phyloP scores from a whole-genome alignment of 2,797 vertebrate species.

The Meriones psammophilus region DNA sequence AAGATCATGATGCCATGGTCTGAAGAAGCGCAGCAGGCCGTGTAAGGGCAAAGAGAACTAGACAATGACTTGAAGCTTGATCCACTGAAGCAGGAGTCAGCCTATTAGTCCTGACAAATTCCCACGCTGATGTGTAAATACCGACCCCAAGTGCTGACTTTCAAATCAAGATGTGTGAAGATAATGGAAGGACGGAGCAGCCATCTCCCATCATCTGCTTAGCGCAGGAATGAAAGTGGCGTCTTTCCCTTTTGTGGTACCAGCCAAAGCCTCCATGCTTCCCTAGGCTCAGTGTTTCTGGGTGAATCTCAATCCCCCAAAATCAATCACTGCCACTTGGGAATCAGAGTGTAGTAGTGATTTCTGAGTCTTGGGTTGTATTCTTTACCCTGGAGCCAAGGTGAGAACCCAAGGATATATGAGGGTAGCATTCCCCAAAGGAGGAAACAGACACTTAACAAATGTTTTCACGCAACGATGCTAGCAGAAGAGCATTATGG shows the following conservation, averaged over 20 bases:
- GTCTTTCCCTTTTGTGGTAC: neutral
- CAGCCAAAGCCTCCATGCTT: neutral
- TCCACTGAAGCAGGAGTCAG: neutral
- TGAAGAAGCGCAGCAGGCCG: neutral
- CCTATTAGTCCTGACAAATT: neutral
- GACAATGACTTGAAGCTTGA: neutral
- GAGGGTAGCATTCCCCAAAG: neutral
- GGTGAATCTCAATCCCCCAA: neutral
- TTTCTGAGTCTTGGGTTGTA: neutral
- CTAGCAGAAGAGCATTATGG: neutral
- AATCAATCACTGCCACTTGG: neutral
- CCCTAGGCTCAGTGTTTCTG: neutral
- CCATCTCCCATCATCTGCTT: neutral
- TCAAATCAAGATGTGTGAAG: neutral
- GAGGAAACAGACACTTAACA: neutral
- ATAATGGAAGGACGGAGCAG: rapidly evolving
- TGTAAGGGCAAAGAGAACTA: neutral
- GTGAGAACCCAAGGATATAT: neutral
- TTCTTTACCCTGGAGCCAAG: neutral
- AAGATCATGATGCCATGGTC: neutral
- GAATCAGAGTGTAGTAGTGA: no score
- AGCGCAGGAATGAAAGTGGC: neutral
- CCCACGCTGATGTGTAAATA: neutral
- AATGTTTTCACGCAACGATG: neutral
- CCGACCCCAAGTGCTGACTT: neutral